A percentile compares a stretch with the other conserved stretches of the same genome.
Conservation (phyloP, 2,797 vertebrate genomes). For the Nannoperca australis region DNA sequence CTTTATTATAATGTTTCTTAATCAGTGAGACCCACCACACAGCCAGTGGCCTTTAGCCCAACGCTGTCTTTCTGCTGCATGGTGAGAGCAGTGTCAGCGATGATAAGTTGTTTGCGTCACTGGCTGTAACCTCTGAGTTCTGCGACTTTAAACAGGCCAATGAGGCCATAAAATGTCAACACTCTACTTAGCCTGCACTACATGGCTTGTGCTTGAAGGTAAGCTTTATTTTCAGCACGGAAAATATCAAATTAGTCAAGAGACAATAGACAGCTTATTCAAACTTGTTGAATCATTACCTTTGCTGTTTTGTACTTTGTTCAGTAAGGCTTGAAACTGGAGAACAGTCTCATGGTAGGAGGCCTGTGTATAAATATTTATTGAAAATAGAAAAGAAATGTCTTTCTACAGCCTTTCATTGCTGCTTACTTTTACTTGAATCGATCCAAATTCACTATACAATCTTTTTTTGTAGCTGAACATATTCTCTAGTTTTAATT, state of each 20-base stretch:
- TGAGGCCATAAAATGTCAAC: conserved; percentile 24
- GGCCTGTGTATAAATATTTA: neutral
- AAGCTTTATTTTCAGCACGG: conserved; percentile 31
- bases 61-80: neutral
- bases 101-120: conserved; percentile 36
- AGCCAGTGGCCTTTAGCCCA: conserved; percentile 5
- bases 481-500: neutral
- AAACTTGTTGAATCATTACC: neutral
- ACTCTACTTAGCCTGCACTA: conserved; percentile 14
- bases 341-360: neutral
- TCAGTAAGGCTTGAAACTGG: neutral
- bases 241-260: neutral
- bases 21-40: conserved; percentile 6
- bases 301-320: neutral
- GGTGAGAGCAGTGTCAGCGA: conserved; percentile 5
- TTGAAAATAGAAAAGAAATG: conserved; percentile 6
- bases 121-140: conserved; percentile 15
- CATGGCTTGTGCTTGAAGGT: conserved; percentile 32
- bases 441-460: neutral
- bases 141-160: conserved; percentile 52
- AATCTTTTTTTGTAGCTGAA: neutral
- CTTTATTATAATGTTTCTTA: conserved; percentile 8
- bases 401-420: neutral
- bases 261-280: neutral
- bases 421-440: neutral